Percentiles rank a stretch among this genome's conserved stretches.
These are phyloP conservation scores for Pseudorasbora parva DNA, from an alignment of 2,113 vertebrate genomes.

Conservation along the genomic window DNA sequence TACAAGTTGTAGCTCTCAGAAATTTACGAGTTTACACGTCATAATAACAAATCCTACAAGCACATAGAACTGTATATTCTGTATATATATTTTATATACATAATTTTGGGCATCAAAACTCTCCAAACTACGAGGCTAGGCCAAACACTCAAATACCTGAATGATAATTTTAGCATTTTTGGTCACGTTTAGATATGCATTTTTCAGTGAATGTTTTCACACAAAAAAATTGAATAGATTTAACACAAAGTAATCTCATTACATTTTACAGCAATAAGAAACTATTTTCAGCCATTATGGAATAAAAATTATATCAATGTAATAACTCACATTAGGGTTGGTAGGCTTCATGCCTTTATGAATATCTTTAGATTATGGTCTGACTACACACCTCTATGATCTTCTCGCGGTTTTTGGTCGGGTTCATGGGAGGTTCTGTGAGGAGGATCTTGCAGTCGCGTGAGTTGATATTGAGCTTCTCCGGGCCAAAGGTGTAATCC, in stretches of 20 bases:
- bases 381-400: conserved; percentile 81
- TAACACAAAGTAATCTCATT: background rate
- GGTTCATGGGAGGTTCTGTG: conserved; percentile 89
- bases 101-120: background rate
- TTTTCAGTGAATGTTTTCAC: no score
- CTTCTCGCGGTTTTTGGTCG: conserved; percentile 89
- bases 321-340: background rate
- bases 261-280: background rate
- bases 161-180: background rate
- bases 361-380: background rate
- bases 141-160: background rate
- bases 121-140: background rate
- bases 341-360: background rate
- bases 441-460: conserved; percentile 90
- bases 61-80: no score
- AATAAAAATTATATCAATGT: background rate
- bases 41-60: no score
- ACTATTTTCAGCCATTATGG: background rate
- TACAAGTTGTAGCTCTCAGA: no score
- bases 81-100: background rate
- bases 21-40: no score
- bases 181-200: background rate
- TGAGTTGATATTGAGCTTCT: conserved; percentile 88
- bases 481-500: conserved; percentile 89
- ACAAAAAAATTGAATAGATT: no score